Conservation (phyloP, 2,797 vertebrate genomes). For the Acrossocheilus fasciatus region DNA sequence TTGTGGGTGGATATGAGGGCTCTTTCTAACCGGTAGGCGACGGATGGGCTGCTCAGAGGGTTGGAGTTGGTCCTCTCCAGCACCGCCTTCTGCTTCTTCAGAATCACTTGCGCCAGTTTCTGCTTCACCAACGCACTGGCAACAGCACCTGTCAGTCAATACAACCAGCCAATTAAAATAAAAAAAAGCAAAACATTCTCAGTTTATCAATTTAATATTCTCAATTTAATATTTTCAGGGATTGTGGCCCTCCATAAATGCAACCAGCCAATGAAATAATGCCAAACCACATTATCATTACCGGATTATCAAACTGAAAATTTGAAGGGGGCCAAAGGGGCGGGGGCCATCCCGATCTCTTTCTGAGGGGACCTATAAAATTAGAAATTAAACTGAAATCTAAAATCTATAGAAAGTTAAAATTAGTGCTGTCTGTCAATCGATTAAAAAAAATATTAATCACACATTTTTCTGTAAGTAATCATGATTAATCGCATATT, state of each 20-base stretch:
- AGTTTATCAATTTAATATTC: not conserved
- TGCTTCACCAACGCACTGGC: conserved; percentile 94
- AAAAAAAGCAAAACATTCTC: not conserved
- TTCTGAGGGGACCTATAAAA: too few relatives aligned
- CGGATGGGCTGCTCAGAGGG: conserved; percentile 75
- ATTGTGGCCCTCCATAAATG: not conserved
- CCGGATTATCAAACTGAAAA: too few relatives aligned
- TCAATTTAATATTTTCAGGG: not conserved
- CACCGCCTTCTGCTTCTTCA: conserved; percentile 92
- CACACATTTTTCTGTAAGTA: too few relatives aligned
- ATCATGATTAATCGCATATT: too few relatives aligned
- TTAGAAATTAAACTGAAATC: too few relatives aligned
- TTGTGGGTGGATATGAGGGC: not conserved
- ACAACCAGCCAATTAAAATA: conserved; percentile 33
- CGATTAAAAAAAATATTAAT: too few relatives aligned
- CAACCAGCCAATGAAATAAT: not conserved
- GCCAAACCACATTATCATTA: not conserved
- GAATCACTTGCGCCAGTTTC: conserved; percentile 93
- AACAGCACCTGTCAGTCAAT: conserved; percentile 85
- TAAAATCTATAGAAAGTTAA: too few relatives aligned
- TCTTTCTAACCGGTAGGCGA: conserved; percentile 85
- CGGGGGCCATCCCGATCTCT: too few relatives aligned
- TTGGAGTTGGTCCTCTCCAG: conserved; percentile 85
- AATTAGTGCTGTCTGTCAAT: too few relatives aligned
- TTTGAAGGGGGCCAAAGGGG: too few relatives aligned